Conservation (phyloP, 53 echinoderm and acorn worm species). For the Antedon mediterranea region DNA sequence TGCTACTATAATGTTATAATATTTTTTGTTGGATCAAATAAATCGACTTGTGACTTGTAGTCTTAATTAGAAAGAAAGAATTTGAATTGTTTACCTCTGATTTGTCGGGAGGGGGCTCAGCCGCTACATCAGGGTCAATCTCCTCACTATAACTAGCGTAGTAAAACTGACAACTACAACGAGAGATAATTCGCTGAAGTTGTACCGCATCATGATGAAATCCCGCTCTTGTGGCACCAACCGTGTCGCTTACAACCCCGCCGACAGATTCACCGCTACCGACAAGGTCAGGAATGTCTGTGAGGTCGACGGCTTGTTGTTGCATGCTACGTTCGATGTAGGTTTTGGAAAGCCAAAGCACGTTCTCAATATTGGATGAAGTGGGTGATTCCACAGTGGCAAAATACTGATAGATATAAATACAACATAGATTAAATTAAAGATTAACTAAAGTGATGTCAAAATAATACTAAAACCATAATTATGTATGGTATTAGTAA, state of each 20-base stretch:
- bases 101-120: conserved; percentile 21
- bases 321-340: conserved; percentile 65
- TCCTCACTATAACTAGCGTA: conserved; percentile 73
- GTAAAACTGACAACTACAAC: conserved; percentile 83
- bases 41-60: no score
- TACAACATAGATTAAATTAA: no score
- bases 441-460: no score
- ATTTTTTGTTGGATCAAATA: no score
- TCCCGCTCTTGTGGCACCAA: conserved; percentile 57
- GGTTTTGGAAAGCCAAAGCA: conserved; percentile 72
- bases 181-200: conserved; percentile 72
- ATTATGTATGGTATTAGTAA: no score
- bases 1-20: no score
- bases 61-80: no score
- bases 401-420: conserved; percentile 58
- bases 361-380: conserved; percentile 23
- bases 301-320: conserved; percentile 23
- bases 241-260: conserved; percentile 92
- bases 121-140: conserved; percentile 56
- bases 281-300: conserved; percentile 78
- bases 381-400: conserved; percentile 77
- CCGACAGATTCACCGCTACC: conserved; percentile 98
- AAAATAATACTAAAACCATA: no score
- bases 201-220: conserved; percentile 59
- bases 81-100: background rate